Conservation (phyloP, 30 jellyfish, hydroid and myxozoan species). For the Cassiopea xamachana region DNA sequence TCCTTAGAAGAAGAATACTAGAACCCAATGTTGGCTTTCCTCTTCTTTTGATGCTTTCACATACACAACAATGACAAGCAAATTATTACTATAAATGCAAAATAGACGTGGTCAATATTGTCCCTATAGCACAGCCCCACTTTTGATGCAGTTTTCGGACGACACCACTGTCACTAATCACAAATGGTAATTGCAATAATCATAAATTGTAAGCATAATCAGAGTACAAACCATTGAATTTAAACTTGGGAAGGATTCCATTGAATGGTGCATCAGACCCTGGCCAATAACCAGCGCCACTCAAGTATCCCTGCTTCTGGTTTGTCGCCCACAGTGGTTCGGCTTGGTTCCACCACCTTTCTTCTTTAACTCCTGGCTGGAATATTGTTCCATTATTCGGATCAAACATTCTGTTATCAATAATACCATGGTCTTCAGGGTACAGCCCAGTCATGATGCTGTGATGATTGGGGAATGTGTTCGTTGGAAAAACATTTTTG, state of each 20-base stretch:
- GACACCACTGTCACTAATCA: too few relatives aligned
- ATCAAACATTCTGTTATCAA: slow-evolving; percentile 84
- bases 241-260: slow-evolving; percentile 46
- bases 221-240: slow-evolving; percentile 6
- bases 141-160: too few relatives aligned
- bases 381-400: slow-evolving; percentile 69
- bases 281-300: slow-evolving; percentile 89
- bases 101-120: too few relatives aligned
- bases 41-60: too few relatives aligned
- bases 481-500: slow-evolving; percentile 90
- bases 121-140: too few relatives aligned
- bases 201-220: too few relatives aligned
- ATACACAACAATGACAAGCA: too few relatives aligned
- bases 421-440: slow-evolving; percentile 95
- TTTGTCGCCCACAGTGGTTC: slow-evolving; percentile 87
- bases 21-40: too few relatives aligned
- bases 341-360: slow-evolving; percentile 85
- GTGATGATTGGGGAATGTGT: slow-evolving; percentile 91
- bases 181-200: too few relatives aligned
- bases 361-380: slow-evolving; percentile 66
- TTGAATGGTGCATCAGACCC: slow-evolving; percentile 68
- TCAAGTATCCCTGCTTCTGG: slow-evolving; percentile 69
- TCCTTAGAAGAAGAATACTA: too few relatives aligned
- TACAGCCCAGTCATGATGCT: slow-evolving; percentile 92
- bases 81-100: neutral